phyloP scores from a whole-genome alignment of 2,888 invertebrate species.

The Andrena chrysosceles region DNA sequence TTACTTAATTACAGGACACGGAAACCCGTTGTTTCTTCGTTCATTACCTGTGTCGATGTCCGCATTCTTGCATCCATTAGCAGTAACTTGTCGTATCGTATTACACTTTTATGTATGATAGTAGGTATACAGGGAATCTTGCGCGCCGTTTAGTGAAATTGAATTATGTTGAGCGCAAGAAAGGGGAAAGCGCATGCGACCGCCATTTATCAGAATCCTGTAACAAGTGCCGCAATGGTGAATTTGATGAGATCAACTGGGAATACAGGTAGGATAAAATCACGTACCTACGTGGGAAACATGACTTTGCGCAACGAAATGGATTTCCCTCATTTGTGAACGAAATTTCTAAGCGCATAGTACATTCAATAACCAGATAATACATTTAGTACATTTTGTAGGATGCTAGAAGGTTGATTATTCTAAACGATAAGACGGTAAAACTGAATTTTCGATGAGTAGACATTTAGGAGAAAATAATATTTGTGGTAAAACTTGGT shows the following conservation, averaged over 20 bases:
- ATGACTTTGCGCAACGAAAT: background rate
- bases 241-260: background rate
- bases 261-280: background rate
- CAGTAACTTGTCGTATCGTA: constrained; percentile 8
- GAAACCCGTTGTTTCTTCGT: background rate
- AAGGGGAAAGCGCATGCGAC: constrained; percentile 15
- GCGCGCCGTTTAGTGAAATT: constrained; percentile 17
- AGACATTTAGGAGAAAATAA: no score
- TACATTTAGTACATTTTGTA: no score
- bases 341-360: no score
- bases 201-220: background rate
- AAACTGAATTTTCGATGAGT: no score
- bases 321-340: background rate
- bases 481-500: no score
- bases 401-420: no score
- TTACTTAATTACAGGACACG: background rate
- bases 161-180: constrained; percentile 21
- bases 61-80: constrained; percentile 29
- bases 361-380: no score
- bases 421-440: no score
- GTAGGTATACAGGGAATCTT: background rate
- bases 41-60: background rate
- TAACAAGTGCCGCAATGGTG: background rate
- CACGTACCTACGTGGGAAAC: background rate
- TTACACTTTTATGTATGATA: constrained; percentile 4